A percentile compares a stretch with the other conserved stretches of the same genome.
phyloP scores from a whole-genome alignment of 2,797 vertebrate genomes.

The Sebastes elongatus region DNA sequence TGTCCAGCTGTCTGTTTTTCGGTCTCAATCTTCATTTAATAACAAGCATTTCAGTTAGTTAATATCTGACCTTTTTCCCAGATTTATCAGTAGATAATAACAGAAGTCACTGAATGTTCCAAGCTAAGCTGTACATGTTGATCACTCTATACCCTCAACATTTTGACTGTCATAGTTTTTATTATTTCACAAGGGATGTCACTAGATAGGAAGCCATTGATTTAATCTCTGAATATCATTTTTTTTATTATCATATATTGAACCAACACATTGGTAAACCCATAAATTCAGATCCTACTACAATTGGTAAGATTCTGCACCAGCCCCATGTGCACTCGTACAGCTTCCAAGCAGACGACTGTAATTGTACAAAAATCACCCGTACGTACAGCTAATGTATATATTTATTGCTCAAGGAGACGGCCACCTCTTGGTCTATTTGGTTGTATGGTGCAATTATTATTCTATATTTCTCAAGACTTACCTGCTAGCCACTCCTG shows the following conservation, averaged over 20 bases:
- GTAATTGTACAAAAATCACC: constrained; percentile 67
- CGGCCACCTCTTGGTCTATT: constrained; percentile 60
- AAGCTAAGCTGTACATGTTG: constrained; percentile 42
- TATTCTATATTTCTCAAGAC: constrained; percentile 66
- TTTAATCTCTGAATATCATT: constrained; percentile 25
- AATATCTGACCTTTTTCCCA: constrained; percentile 15
- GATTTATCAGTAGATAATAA: constrained; percentile 23
- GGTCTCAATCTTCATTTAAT: constrained; percentile 33
- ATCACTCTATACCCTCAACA: constrained; percentile 4
- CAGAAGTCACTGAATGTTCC: constrained; percentile 50
- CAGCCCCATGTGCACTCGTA: constrained; percentile 64
- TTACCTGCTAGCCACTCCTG: constrained; percentile 76
- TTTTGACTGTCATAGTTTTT: constrained; percentile 33
- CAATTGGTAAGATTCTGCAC: constrained; percentile 70
- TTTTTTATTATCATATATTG: constrained; percentile 33
- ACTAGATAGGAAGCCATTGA: constrained; percentile 29
- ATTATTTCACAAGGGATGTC: constrained; percentile 41
- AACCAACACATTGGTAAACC: constrained; percentile 52
- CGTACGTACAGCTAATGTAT: constrained; percentile 70
- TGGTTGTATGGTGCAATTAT: constrained; percentile 72
- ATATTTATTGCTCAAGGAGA: constrained; percentile 71
- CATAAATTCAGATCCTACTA: constrained; percentile 24
- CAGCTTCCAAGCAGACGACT: constrained; percentile 56
- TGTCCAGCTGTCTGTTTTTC: constrained; percentile 35
- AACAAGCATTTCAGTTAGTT: constrained; percentile 64